Conservation (phyloP, 2,888 invertebrate genomes). For the Napeogenes sylphis region DNA sequence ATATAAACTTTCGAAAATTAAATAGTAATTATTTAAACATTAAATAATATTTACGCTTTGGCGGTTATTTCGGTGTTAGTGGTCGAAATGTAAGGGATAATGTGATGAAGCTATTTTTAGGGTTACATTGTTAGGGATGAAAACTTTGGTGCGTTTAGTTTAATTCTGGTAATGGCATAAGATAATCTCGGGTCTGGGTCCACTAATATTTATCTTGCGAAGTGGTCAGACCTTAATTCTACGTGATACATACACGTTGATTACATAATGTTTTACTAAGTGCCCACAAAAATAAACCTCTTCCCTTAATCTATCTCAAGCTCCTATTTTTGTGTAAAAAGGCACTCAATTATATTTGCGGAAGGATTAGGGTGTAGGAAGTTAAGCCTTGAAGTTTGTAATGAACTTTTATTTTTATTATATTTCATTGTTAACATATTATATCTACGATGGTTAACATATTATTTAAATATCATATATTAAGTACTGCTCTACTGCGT, state of each 20-base stretch:
- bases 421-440: not conserved
- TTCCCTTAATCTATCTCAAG: constrained; percentile 3
- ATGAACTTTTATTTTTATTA: not conserved
- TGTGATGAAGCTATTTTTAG: constrained; percentile 25
- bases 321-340: not conserved
- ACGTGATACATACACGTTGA: constrained; percentile 16
- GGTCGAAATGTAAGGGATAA: constrained; percentile 16
- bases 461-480: not conserved
- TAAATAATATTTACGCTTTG: constrained; percentile 1
- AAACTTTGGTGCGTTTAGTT: constrained; percentile 31
- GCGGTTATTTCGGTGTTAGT: constrained; percentile 2
- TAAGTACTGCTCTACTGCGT: not conserved
- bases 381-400: constrained; percentile 2
- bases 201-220: constrained; percentile 44
- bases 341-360: constrained; percentile 2
- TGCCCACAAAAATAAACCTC: constrained; percentile 7
- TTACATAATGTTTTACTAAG: constrained; percentile 11
- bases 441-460: not conserved
- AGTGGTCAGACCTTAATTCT: constrained; percentile 21
- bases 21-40: not conserved
- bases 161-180: constrained; percentile 32
- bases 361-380: constrained; percentile 1
- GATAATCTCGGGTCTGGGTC: constrained; percentile 40
- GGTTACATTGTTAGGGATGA: constrained; percentile 25
- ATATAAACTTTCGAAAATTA: no score